Conservation (phyloP, 2,888 invertebrate genomes). For the Drosophila limbata region DNA sequence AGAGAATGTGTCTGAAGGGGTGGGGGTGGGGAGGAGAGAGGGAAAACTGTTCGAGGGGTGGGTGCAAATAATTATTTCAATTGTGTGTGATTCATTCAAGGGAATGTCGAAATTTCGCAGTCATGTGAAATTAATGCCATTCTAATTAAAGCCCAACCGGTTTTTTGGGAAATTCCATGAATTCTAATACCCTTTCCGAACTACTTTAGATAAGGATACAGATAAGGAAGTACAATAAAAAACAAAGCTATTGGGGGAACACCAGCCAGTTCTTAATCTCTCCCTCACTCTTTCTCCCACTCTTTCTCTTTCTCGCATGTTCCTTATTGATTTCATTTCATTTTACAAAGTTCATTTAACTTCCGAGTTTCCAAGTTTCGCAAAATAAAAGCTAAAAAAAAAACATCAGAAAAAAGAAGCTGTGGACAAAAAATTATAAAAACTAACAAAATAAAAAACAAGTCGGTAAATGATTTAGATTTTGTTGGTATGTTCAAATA, state of each 20-base stretch:
- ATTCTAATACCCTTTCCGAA: not conserved
- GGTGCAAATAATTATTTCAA: slow-evolving; percentile 4
- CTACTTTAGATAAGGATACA: not conserved
- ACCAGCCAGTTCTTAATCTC: too few species aligned
- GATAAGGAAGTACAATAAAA: not conserved
- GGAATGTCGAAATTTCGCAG: slow-evolving; percentile 19
- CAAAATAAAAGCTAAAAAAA: not conserved
- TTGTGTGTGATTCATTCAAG: slow-evolving; percentile 29
- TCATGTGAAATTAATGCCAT: slow-evolving; percentile 13
- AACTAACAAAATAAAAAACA: slow-evolving; percentile 20
- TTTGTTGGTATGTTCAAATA: slow-evolving; percentile 75
- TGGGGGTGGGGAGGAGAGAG: not conserved
- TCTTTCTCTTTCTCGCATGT: too few species aligned
- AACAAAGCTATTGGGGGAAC: too few species aligned
- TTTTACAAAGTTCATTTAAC: too few species aligned
- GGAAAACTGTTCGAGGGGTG: not conserved
- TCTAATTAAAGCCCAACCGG: not conserved
- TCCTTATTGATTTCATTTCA: too few species aligned
- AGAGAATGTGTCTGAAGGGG: not conserved
- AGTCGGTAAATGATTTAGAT: slow-evolving; percentile 25
- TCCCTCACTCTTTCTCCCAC: too few species aligned
- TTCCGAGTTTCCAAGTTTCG: too few species aligned
- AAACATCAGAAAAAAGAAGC: not conserved
- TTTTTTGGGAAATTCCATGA: not conserved
- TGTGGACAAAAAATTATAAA: not conserved